Evolutionary conservation across 1,140 invertebrate genomes (phyloP), one percentile per base, ranked within the genome.

Genomic region (Holotrichia oblita): DNA sequence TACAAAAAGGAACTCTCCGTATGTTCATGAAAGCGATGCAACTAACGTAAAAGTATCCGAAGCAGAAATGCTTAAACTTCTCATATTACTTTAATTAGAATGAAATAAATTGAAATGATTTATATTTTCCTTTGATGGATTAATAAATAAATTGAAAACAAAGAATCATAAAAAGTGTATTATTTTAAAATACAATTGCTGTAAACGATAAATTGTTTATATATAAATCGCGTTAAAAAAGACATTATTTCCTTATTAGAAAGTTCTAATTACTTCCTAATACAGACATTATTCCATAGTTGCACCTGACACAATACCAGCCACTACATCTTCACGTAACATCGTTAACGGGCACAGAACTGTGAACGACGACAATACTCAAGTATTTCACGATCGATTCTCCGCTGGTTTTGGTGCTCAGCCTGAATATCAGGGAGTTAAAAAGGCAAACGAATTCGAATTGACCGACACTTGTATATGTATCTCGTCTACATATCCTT

Each of bases 401-500:
- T 22, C 8, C 61, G 24, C 22, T 22, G 34, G 14, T 40, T 34
- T 72, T 40, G 22, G 64, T 55, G n/a, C 17, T 17, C 14, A 17
- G 6, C 48, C 27, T 34, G 27, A 34, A 34, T 34, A 34, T 34
- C 27, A 34, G 4, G 27, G 48, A 55, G 48, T 55, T 55, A 55
- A 55, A 17, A 17, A 14, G 48, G 44, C 44, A 48, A 17, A 83
- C 83, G 82, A 83, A 82, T 82, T 82, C 81, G 80, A 83, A 83
- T 81, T 82, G 81, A 85, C 82, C 80, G 84, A 85, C 84, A 83
- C 83, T 84, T 84, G 83, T 83, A 82, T 82, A 78, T 80, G 27
- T 34, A 34, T 34, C 27, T 34, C 27, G 27, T 34, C 27, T 34
- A 34, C 27, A 61, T 75, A 34, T 34, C 27, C 48, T 17, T 17